Base-by-base conservation (phyloP, 2,113 vertebrate species). In the Petroica traversi region DNA sequence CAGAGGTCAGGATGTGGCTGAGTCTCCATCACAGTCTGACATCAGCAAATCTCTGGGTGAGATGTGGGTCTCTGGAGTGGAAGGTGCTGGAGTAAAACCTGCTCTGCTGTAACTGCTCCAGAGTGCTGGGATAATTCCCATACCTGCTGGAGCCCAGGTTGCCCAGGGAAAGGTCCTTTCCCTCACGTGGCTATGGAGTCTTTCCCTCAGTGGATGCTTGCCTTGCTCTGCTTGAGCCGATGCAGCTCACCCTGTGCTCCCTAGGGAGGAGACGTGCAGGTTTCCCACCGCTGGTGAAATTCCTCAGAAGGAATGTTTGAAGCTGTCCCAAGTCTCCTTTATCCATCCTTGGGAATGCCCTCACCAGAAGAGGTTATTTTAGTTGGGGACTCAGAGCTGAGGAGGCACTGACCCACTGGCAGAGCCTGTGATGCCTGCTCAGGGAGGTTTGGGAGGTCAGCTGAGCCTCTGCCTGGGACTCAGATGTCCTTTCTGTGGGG, bases 211-310 rank as follows among this genome's bases (percentile, higher is more conserved):
- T 19, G 57, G 34, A 6, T 45, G 33, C 43, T 57, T 63, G 24
- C 28, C 22, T 15, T 28, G n/a, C 67, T 61, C 28, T 58, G 4
- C 22, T n/a, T 4, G 45, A 64, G 36, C n/a, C 8, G 8, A 0
- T 36, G 12, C 15, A 22, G 54, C 48, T 80, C 5, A 2, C 40
- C 25, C 24, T 8, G 19, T 31, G 36, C 38, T 88, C 41, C 61
- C 23, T 5, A 5, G 74, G 69, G 57, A 7, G 3, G 4, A 48
- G 57, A 5, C 2, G 0, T 15, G 12, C 13, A 8, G 45, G 43
- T 48, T 29, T 59, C 38, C 52, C 51, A 4, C 24, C 59, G 51
- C 8, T 66, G 14, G 8, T 52, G 62, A 31, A 34, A 76, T 17
- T 92, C 41, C 74, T 73, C 33, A 29, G 28, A 38, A 59, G 9